Conservation (phyloP, 1,140 invertebrate species). For the Sminthurides bifidus region DNA sequence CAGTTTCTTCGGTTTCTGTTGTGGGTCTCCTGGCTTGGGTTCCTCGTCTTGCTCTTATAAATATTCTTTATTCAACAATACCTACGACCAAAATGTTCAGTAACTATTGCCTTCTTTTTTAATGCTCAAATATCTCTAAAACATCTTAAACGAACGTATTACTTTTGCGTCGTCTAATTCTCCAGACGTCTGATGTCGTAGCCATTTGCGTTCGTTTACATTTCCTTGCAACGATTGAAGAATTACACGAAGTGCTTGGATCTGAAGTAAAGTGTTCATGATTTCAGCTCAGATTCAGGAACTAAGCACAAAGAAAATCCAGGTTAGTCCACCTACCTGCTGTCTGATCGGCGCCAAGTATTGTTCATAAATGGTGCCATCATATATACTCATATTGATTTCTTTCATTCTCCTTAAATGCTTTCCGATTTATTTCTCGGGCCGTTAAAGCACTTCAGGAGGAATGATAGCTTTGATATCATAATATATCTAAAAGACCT, state of each 20-base stretch:
- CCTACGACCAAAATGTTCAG: too few relatives aligned
- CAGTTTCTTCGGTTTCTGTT: constrained; percentile 79
- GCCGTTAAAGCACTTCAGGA: constrained; percentile 76
- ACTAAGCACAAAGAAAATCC: neutral
- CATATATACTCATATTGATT: constrained; percentile 90
- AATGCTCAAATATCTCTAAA: too few relatives aligned
- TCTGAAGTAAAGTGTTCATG: constrained; percentile 35
- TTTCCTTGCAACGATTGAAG: constrained; percentile 69
- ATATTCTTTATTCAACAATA: constrained; percentile 78
- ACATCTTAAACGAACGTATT: too few relatives aligned
- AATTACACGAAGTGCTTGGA: constrained; percentile 47
- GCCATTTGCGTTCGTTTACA: constrained; percentile 86
- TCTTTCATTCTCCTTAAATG: constrained; percentile 82
- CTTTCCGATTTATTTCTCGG: constrained; percentile 79
- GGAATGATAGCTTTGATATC: constrained; percentile 82
- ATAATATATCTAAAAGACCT: constrained; percentile 80
- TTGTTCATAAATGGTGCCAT: constrained; percentile 73
- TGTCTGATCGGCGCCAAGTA: constrained; percentile 64
- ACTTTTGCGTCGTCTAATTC: constrained; percentile 92
- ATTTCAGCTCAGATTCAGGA: neutral
- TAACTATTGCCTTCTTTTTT: too few relatives aligned
- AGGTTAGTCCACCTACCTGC: constrained; percentile 47
- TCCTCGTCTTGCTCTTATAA: constrained; percentile 68
- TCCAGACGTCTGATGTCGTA: constrained; percentile 78
- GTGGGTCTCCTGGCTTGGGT: constrained; percentile 69